Conservation (phyloP, 2,888 invertebrate genomes). For the Himalopsyche kuldschensis region DNA sequence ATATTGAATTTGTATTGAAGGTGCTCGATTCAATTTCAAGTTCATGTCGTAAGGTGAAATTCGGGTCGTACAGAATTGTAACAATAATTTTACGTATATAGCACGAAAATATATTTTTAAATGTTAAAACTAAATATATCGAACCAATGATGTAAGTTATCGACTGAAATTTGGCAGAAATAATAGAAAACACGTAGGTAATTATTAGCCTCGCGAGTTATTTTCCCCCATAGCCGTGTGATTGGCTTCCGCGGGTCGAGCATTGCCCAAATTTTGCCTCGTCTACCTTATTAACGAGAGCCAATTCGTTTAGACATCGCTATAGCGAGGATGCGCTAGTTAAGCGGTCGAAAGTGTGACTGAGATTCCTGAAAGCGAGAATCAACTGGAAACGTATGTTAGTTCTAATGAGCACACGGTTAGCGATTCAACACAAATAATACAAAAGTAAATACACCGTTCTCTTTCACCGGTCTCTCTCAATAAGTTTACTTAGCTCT, state of each 20-base stretch:
- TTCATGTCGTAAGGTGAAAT: too few relatives aligned
- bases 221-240: neutral
- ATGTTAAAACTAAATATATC: too few relatives aligned
- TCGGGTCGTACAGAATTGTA: too few relatives aligned
- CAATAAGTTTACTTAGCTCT: neutral
- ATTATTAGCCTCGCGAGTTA: neutral
- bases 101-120: too few relatives aligned
- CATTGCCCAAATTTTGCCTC: neutral
- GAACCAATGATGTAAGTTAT: too few relatives aligned
- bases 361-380: neutral
- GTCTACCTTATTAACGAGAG: neutral
- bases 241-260: neutral
- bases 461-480: neutral
- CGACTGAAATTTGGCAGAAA: too few relatives aligned
- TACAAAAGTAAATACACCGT: neutral
- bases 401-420: neutral
- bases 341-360: neutral
- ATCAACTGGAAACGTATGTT: neutral
- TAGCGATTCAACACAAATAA: neutral
- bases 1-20: too few relatives aligned
- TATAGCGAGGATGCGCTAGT: neutral
- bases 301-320: neutral
- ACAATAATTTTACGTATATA: too few relatives aligned
- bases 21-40: too few relatives aligned
- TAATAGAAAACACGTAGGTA: too few relatives aligned